Base-by-base conservation (phyloP, 2,888 invertebrate species). In the Heliconius hortense region DNA sequence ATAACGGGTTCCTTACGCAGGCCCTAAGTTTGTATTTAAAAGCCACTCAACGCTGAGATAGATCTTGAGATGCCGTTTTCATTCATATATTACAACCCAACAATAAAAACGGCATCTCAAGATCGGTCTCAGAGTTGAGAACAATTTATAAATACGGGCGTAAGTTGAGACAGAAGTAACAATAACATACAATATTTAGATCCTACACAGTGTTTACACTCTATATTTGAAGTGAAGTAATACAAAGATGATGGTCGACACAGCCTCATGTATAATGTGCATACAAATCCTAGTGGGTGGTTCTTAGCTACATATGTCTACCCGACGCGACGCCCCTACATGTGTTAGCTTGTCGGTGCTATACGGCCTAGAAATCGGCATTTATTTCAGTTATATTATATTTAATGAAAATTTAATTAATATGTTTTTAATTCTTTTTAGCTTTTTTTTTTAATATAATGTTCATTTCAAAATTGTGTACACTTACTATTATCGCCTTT, bases 191-290 rank as follows among this genome's bases (percentile, higher is more conserved):
- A 43, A 35, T 53, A 74, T 69, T 74, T 69, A 26, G 69, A 53
- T 74, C 1, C 13, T 69, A 56, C 68, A 35, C 62, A 53, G 69
- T 74, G 74, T 74, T 74, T 74, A 74, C 69, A 69, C 35, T 69
- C 69, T 75, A 71, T 75, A 59, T 75, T 71, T 70, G 75, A 64
- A 71, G 56, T 71, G 70, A 75, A 69, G 35, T 87, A 88, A 89
- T 89, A 89, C 89, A 90, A 90, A 90, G 87, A 90, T 69, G 69
- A 69, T 90, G 89, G 90, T 91, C 88, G 88, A 77, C 90, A 88
- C 87, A 82, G 84, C 82, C 90, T 92, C 91, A 92, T 93, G 90
- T 91, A 88, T 91, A 89, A 92, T 92, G 92, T 92, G 90, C 92
- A 93, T 92, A 90, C 89, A 89, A 90, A 91, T 90, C 74, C 62